A percentile compares a stretch with the other conserved stretches of the same genome.
Conservation (phyloP, 2,888 invertebrate species). For the Diploptera punctata region DNA sequence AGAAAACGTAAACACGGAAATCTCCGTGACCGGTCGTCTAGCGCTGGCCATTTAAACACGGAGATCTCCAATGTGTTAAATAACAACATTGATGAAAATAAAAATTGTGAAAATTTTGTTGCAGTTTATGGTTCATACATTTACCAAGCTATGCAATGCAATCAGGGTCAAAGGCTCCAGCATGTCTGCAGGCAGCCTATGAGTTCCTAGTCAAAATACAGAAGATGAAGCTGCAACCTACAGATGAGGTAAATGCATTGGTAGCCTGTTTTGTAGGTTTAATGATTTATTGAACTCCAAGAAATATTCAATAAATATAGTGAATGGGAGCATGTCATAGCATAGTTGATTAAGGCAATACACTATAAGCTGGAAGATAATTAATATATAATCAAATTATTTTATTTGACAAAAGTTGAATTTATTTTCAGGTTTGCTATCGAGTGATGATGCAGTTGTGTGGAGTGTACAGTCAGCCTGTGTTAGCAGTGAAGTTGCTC, state of each 20-base stretch:
- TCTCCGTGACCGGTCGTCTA: no score
- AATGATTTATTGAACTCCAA: background rate
- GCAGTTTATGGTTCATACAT: constrained; percentile 92
- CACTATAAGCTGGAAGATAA: no score
- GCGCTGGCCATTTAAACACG: no score
- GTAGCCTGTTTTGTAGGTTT: background rate
- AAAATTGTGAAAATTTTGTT: no score
- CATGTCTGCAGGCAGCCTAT: constrained; percentile 79
- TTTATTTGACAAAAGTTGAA: no score
- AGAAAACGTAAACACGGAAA: no score
- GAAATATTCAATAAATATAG: no score
- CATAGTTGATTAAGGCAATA: no score
- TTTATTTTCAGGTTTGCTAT: constrained; percentile 87
- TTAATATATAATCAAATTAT: no score
- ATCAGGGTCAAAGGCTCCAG: constrained; percentile 70
- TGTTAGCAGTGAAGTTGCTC: constrained; percentile 89
- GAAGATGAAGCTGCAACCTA: constrained; percentile 78
- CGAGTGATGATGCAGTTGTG: constrained; percentile 98
- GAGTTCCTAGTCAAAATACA: constrained; percentile 89
- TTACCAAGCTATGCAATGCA: constrained; percentile 83
- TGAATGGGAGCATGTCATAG: no score
- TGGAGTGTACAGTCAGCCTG: constrained; percentile 92
- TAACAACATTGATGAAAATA: no score
- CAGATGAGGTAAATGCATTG: constrained; percentile 77
- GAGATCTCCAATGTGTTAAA: no score